These are phyloP conservation scores for Anarsia innoxiella DNA, from an alignment of 2,888 invertebrate species.

Conservation along the genomic window DNA sequence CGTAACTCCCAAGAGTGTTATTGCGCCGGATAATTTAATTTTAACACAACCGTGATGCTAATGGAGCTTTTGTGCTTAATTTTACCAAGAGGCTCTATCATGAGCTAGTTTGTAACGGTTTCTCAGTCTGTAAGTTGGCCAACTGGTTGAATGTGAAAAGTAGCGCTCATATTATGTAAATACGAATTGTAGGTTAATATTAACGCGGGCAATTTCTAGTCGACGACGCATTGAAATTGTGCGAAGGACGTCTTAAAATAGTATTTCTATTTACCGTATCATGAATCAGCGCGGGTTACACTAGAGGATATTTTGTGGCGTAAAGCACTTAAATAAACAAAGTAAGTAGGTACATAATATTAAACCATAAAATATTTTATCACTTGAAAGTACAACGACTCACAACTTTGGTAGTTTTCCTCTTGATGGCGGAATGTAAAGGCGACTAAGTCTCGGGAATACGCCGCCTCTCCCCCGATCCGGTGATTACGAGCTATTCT, in stretches of 20 bases:
- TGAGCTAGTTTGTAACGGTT: conserved; percentile 13
- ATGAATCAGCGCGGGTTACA: conserved; percentile 49
- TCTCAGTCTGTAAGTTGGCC: too few species aligned
- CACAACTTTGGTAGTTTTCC: conserved; percentile 37
- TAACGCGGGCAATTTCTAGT: conserved; percentile 51
- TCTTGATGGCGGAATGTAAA: conserved; percentile 39
- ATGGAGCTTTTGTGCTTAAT: conserved; percentile 43
- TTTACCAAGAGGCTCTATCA: conserved; percentile 13
- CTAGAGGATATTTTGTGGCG: conserved; percentile 12
- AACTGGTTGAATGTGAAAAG: too few species aligned
- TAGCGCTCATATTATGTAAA: conserved; percentile 41
- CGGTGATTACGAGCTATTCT: conserved; percentile 53
- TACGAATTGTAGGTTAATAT: conserved; percentile 48
- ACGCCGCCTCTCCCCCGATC: conserved; percentile 41
- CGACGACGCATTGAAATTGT: conserved; percentile 49
- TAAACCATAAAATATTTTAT: conserved; percentile 34
- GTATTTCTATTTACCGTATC: conserved; percentile 51
- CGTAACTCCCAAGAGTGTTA: conserved; percentile 44
- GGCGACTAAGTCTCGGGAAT: conserved; percentile 38
- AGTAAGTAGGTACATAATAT: conserved; percentile 22
- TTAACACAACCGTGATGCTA: conserved; percentile 37
- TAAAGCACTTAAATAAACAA: too few species aligned
- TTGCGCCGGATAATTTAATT: conserved; percentile 49
- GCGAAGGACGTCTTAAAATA: conserved; percentile 70
- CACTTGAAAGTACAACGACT: conserved; percentile 28